A percentile compares a stretch with the other conserved stretches of the same genome.
Evolutionary conservation across 2,113 vertebrate species (phyloP).

Genomic region (Elephantulus edwardii): DNA sequence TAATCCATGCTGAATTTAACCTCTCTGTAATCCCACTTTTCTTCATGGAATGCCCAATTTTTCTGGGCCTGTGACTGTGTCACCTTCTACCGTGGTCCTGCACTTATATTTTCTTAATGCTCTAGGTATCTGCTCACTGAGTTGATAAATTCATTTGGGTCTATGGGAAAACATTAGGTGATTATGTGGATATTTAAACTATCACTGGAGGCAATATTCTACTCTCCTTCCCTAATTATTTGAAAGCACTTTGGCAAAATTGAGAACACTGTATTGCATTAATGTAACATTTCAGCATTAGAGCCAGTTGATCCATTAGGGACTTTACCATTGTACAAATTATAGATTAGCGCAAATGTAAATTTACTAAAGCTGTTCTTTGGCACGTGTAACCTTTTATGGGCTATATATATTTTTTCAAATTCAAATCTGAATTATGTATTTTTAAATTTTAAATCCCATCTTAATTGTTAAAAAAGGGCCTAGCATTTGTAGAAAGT

Average conservation of each 20-base stretch:
- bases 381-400: not conserved
- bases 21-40: not conserved
- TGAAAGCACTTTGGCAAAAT: constrained; percentile 12
- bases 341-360: not conserved
- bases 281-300: not conserved
- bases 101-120: not conserved
- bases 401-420: not conserved
- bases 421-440: not conserved
- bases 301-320: not conserved
- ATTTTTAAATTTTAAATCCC: not conserved
- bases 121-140: not conserved
- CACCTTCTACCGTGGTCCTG: not conserved
- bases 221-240: not conserved
- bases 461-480: not conserved
- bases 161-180: not conserved
- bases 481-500: not conserved
- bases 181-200: not conserved
- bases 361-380: not conserved
- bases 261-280: constrained; percentile 4
- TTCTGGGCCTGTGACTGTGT: not conserved
- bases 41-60: not conserved
- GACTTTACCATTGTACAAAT: not conserved
- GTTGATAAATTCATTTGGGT: not conserved
- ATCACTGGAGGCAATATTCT: not conserved
- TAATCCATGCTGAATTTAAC: too few species aligned